Evolutionary conservation across 2,797 vertebrate genomes (phyloP).

Genomic region (Acropternis orthonyx): DNA sequence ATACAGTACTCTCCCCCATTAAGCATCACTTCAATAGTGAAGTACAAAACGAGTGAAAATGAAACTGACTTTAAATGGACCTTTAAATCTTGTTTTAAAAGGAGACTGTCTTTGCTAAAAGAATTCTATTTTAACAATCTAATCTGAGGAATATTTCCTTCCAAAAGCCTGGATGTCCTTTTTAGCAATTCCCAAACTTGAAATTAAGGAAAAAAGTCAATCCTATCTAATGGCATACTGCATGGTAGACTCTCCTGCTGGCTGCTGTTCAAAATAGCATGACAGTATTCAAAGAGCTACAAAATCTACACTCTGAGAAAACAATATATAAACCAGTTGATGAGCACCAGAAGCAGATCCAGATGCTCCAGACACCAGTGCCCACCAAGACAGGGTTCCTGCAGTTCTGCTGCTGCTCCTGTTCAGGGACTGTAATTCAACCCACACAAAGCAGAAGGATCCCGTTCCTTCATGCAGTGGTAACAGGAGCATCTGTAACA

Average conservation of each 20-base stretch:
- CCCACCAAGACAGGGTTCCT: background rate
- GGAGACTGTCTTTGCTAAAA: background rate
- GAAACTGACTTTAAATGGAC: background rate
- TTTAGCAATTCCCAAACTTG: background rate
- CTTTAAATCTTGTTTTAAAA: background rate
- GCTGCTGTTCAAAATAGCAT: background rate
- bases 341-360: background rate
- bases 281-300: background rate
- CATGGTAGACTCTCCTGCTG: background rate
- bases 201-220: background rate
- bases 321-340: background rate
- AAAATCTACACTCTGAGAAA: background rate
- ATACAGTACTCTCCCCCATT: background rate
- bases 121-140: background rate
- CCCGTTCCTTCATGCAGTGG: background rate
- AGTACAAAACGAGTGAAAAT: background rate
- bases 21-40: background rate
- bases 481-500: slow-evolving; percentile 40
- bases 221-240: background rate
- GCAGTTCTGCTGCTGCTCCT: background rate
- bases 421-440: background rate
- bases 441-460: background rate
- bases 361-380: background rate
- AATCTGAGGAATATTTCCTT: background rate
- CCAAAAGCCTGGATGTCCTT: background rate